Evolutionary conservation across 1,140 invertebrate genomes (phyloP).

Genomic region (Pomacea maculata): DNA sequence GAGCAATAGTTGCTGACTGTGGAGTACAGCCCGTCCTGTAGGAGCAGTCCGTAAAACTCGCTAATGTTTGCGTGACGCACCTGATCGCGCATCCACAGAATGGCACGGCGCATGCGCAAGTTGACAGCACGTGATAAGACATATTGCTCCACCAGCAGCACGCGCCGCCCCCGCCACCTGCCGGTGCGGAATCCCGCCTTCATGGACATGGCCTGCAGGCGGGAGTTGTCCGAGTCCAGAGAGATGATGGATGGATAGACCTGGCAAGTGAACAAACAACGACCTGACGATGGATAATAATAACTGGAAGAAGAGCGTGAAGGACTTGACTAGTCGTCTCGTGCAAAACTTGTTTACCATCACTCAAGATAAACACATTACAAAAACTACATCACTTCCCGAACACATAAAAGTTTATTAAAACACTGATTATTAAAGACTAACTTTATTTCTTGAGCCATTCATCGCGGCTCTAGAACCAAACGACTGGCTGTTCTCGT

Average conservation of each 20-base stretch:
- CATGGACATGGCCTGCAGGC: neutral
- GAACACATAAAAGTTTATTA: no score
- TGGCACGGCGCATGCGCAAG: conserved; percentile 18
- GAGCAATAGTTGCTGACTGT: conserved; percentile 33
- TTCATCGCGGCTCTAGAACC: neutral
- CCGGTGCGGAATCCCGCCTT: neutral
- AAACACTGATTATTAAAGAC: no score
- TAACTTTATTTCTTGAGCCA: conserved; percentile 13
- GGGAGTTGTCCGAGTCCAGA: neutral
- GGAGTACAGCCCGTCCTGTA: conserved; percentile 23
- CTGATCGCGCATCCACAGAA: conserved; percentile 43
- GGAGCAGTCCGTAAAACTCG: conserved; percentile 43
- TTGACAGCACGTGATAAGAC: neutral
- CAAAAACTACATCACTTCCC: no score
- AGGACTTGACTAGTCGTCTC: no score
- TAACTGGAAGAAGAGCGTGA: no score
- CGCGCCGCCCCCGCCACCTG: neutral
- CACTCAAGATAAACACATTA: no score
- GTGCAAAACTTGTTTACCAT: no score
- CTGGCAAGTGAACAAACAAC: neutral
- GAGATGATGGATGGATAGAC: conserved; percentile 9
- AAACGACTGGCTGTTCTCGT: neutral
- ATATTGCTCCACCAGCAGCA: conserved; percentile 5
- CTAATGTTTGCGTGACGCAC: conserved; percentile 42
- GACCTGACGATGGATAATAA: no score